phyloP scores from a whole-genome alignment of 2,888 invertebrate genomes.

The Netelia fuscicornis region DNA sequence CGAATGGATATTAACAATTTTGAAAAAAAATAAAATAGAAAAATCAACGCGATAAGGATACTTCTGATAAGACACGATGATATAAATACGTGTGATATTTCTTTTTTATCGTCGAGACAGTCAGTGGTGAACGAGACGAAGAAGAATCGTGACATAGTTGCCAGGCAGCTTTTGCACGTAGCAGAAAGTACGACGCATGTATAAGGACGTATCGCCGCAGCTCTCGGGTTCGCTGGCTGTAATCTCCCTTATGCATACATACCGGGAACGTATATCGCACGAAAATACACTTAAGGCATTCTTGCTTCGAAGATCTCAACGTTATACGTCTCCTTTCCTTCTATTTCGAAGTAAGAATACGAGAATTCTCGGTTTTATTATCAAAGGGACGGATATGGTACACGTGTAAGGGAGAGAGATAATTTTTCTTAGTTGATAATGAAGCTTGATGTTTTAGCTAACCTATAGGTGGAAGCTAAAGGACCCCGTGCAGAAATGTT shows the following conservation, averaged over 20 bases:
- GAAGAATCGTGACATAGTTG: slow-evolving; percentile 15
- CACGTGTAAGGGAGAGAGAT: slow-evolving; percentile 29
- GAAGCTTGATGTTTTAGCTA: neutral
- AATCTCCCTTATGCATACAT: slow-evolving; percentile 54
- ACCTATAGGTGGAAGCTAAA: too few relatives aligned
- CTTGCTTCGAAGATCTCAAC: neutral
- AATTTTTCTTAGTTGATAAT: slow-evolving; percentile 19
- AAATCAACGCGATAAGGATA: neutral
- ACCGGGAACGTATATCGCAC: slow-evolving; percentile 55
- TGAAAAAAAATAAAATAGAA: neutral
- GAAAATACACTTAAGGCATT: slow-evolving; percentile 43
- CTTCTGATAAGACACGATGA: too few relatives aligned
- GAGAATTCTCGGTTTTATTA: slow-evolving; percentile 39
- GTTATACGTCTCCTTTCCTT: slow-evolving; percentile 8
- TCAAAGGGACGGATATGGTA: slow-evolving; percentile 22
- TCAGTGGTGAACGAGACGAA: slow-evolving; percentile 31
- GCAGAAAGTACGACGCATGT: slow-evolving; percentile 26
- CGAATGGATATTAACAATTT: too few relatives aligned
- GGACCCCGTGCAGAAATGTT: too few relatives aligned
- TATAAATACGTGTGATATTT: slow-evolving; percentile 7
- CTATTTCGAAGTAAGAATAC: slow-evolving; percentile 36
- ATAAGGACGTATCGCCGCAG: slow-evolving; percentile 45
- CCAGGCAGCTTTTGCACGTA: slow-evolving; percentile 29
- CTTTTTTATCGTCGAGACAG: slow-evolving; percentile 4
- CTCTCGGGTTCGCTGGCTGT: slow-evolving; percentile 52